A percentile compares a stretch with the other conserved stretches of the same genome.
Evolutionary conservation across 2,113 vertebrate species (phyloP).

Genomic region (Oreocharis arfaki): DNA sequence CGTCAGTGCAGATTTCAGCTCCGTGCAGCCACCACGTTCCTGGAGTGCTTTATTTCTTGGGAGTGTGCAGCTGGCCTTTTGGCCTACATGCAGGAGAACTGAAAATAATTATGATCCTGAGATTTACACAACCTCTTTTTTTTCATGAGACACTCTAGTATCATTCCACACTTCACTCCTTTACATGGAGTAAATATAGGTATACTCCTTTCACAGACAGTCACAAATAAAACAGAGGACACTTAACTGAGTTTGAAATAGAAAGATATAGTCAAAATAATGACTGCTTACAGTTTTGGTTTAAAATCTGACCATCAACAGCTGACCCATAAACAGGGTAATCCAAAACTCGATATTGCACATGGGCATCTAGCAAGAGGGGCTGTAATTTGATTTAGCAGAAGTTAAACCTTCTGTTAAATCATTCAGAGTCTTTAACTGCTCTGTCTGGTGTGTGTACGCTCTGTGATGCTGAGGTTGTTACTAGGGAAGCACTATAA

Average conservation of each 20-base stretch:
- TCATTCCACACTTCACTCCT: neutral
- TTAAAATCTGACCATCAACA: constrained; percentile 1
- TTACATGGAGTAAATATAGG: neutral
- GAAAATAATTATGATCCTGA: neutral
- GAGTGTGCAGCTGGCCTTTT: neutral
- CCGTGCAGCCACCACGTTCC: neutral
- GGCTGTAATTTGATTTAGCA: neutral
- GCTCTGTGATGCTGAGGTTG: neutral
- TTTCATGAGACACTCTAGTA: neutral
- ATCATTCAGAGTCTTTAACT: constrained; percentile 19
- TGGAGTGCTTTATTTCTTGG: neutral
- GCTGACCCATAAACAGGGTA: neutral
- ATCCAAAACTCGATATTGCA: neutral
- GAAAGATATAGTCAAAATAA: neutral
- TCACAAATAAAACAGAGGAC: neutral
- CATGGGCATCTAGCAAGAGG: neutral
- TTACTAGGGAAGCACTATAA: constrained; percentile 30
- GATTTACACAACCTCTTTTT: neutral
- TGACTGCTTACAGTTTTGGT: neutral
- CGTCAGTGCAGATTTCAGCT: neutral
- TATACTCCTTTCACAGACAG: neutral
- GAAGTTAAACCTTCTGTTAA: constrained; percentile 29
- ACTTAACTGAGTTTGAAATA: neutral
- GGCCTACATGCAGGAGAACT: neutral
- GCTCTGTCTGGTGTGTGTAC: neutral